Evolutionary conservation across 2,888 invertebrate genomes (phyloP).

Genomic region (Orgyia antiqua): DNA sequence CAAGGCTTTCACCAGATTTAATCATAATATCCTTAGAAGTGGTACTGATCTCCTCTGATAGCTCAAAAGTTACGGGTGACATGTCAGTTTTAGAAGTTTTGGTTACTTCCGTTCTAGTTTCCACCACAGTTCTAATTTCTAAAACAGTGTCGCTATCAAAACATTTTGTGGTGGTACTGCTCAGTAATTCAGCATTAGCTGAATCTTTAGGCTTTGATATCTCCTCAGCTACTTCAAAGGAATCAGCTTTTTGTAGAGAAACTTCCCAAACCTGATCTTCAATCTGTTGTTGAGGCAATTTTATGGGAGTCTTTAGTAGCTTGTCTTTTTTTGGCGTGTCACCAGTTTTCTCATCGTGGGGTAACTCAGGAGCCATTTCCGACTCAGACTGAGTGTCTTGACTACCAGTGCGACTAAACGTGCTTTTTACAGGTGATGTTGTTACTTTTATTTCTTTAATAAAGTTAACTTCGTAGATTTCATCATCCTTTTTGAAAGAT

Average conservation of each 20-base stretch:
- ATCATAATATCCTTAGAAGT: slow-evolving; percentile 70
- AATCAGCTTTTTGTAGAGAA: slow-evolving; percentile 58
- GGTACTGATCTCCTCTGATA: slow-evolving; percentile 61
- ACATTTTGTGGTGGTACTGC: slow-evolving; percentile 33
- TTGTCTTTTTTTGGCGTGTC: slow-evolving; percentile 62
- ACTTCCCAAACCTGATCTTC: slow-evolving; percentile 71
- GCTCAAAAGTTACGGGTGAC: slow-evolving; percentile 58
- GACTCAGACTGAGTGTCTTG: slow-evolving; percentile 78
- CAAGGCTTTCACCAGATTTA: slow-evolving; percentile 72
- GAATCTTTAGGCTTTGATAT: slow-evolving; percentile 38
- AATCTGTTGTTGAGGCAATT: slow-evolving; percentile 63
- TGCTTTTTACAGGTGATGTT: slow-evolving; percentile 68
- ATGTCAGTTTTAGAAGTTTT: slow-evolving; percentile 57
- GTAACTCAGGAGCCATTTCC: slow-evolving; percentile 71
- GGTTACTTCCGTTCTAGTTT: slow-evolving; percentile 40
- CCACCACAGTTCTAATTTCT: slow-evolving; percentile 42
- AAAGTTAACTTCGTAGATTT: slow-evolving; percentile 72
- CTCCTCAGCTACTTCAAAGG: slow-evolving; percentile 54
- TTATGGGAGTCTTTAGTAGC: slow-evolving; percentile 56
- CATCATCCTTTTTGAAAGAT: slow-evolving; percentile 69
- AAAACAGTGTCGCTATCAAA: slow-evolving; percentile 43
- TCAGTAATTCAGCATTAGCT: slow-evolving; percentile 33
- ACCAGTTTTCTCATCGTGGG: slow-evolving; percentile 60
- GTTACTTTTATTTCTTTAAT: slow-evolving; percentile 76
- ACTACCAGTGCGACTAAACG: slow-evolving; percentile 73